Base-by-base conservation (phyloP, 1,140 invertebrate genomes). In the Drosophila kurseongensis region DNA sequence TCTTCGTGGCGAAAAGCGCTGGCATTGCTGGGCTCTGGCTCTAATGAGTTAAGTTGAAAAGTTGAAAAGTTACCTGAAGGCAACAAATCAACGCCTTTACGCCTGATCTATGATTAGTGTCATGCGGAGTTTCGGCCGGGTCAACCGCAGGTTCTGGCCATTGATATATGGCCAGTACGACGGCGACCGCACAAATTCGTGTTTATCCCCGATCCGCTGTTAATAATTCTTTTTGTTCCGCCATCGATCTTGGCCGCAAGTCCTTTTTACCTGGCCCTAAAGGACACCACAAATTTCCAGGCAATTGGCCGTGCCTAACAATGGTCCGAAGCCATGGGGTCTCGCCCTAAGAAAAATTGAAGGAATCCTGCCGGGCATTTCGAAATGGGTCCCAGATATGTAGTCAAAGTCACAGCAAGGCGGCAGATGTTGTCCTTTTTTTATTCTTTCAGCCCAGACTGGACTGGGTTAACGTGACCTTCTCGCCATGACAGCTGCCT, bases 101-200 rank as follows among this genome's bases (percentile, higher is more conserved):
- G 82, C 82, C 75, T 86, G 75, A 83, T 81, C 82, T 79, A 83
- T 86, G 82, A 86, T 86, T 88, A 86, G 82, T 83, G 82, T 88
- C 82, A 78, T 75, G 65, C 65, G 61, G 61, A 41, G 51, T 67
- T 75, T 62, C 44, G 75, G 38, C 66, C 51, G 50, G 23, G 16
- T 57, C 54, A 51, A 67, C 56, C 42, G 58, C 78, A 75, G 69
- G 47, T 76, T 66, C 80, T 69, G 42, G 63, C 67, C 65, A 77
- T 83, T 86, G 83, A 85, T 75, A 75, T 75, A 75, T 75, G 72
- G 51, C 58, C 81, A 32, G 13, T 54, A 55, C 58, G 60, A 82
- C 68, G 48, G 62, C 83, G 83, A 86, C 82, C 82, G 72, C 82
- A 86, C 82, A 86, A 78, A 88, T 71, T 82, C 59, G 60, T 63